Conservation (phyloP, 2,113 vertebrate species). For the Chloroceryle aenea region DNA sequence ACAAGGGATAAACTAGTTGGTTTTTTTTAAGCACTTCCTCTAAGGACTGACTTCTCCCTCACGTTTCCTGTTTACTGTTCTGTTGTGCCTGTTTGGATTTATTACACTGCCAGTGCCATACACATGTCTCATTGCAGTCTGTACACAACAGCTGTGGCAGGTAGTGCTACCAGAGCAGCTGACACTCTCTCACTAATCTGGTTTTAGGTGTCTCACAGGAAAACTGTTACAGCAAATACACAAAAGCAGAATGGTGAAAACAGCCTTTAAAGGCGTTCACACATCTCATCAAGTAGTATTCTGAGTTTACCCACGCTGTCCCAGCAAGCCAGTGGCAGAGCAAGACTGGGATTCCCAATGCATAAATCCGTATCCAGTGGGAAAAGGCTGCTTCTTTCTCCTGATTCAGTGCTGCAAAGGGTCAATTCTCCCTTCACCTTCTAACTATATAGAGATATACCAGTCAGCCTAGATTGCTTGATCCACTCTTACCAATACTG, state of each 20-base stretch:
- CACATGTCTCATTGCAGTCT: neutral
- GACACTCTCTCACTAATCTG: neutral
- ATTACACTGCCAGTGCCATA: neutral
- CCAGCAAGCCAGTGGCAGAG: neutral
- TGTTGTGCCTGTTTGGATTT: neutral
- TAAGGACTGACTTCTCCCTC: neutral
- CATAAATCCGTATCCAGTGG: too few relatives aligned
- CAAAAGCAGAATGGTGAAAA: neutral
- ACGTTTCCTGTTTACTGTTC: neutral
- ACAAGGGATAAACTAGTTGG: neutral
- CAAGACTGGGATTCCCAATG: neutral
- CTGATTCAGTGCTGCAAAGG: neutral
- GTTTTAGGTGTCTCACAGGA: neutral
- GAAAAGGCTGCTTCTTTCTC: neutral
- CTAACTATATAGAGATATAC: neutral
- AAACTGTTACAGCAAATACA: neutral
- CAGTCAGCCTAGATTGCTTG: neutral
- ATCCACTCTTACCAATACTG: neutral
- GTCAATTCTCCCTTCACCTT: neutral
- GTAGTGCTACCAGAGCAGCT: rapidly evolving
- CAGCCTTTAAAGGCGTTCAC: neutral
- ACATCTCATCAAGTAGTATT: rapidly evolving
- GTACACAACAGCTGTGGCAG: neutral
- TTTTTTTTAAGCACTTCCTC: neutral
- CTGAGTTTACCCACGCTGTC: neutral